Base-by-base conservation (phyloP, 2,888 invertebrate genomes). In the Lochmaea capreae region DNA sequence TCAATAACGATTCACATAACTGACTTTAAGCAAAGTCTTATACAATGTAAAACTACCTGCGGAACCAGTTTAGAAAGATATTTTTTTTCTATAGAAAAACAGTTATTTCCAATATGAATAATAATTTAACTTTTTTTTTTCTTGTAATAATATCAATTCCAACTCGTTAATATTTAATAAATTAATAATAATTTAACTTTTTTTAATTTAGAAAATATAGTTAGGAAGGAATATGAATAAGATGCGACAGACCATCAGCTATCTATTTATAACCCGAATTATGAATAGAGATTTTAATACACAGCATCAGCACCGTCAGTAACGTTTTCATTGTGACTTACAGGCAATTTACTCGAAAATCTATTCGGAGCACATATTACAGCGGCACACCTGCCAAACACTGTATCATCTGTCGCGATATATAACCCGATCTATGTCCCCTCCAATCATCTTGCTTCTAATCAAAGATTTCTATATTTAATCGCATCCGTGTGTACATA, bases 391-490 rank as follows among this genome's bases (percentile, higher is more conserved):
- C 83, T 83, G 83, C 81, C 82, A 77, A 82, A 82, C 81, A 79
- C 77, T 83, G 82, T 80, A 82, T 83, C 83, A 83, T 82, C 80
- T 78, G 78, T 65, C 65, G 77, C 79, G 76, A 81, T 82, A 80
- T 77, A 80, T 80, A 79, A 77, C 75, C 65, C 65, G 65, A 65
- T 71, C 71, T 62, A 76, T 78, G 82, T 81, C 82, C 76, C 79
- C 77, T 79, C 82, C 82, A 83, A 83, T 83, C 82, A 79, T 80
- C 81, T 81, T 77, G 76, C 79, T 79, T 82, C 83, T 84, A 83
- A 84, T 84, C 84, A 84, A 83, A 83, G 83, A 82, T 79, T 81
- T 81, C 83, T 83, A 83, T 79, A 82, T 83, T 78, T 82, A 80
- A 79, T 79, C 77, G 67, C 72, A 49, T 68, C 74, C 62, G 67